Evolutionary conservation across 2,113 vertebrate genomes (phyloP).

Genomic region (Lamprologus speciosus): DNA sequence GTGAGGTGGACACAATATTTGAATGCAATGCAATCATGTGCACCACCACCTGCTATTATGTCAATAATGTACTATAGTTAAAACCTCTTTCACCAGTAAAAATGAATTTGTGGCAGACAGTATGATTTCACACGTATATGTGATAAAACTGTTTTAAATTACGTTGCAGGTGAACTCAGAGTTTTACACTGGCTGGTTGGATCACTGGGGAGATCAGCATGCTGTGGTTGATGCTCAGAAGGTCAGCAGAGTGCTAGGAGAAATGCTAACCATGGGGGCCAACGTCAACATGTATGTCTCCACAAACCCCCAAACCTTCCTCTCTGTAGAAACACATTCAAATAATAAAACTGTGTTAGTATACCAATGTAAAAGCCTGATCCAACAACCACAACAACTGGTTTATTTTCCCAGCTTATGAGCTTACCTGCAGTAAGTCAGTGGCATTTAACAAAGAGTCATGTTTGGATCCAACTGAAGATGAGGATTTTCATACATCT

Average conservation of each 20-base stretch:
- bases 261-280: conserved; percentile 85
- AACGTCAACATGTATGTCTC: conserved; percentile 88
- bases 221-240: conserved; percentile 53
- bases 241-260: conserved; percentile 74
- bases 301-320: background rate
- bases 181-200: conserved; percentile 97
- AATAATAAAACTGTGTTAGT: background rate
- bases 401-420: background rate
- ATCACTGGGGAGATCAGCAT: conserved; percentile 90
- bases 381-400: background rate
- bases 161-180: conserved; percentile 88
- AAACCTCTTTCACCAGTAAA: background rate
- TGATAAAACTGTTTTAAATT: background rate
- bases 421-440: background rate
- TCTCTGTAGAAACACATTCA: background rate
- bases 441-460: background rate
- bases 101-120: background rate
- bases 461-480: background rate
- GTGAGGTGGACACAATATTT: background rate
- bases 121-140: background rate
- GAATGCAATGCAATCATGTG: background rate
- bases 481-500: background rate
- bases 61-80: background rate
- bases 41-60: background rate
- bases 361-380: background rate